Percentiles rank a stretch among this genome's conserved stretches.
phyloP scores from a whole-genome alignment of 1,140 invertebrate genomes.

The Anagrus nilaparvatae region DNA sequence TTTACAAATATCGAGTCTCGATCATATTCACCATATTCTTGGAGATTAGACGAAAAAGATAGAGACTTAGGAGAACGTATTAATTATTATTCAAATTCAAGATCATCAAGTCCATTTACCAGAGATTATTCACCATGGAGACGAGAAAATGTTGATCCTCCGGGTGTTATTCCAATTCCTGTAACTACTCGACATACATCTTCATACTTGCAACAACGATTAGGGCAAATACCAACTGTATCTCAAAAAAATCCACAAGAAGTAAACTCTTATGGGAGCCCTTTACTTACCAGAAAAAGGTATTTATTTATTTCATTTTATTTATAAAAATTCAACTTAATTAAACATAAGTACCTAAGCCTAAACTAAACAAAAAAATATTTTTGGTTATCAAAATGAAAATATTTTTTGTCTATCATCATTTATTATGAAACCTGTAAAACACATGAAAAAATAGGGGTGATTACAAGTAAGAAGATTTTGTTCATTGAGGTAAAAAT shows the following conservation, averaged over 20 bases:
- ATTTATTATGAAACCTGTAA: no score
- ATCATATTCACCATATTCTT: constrained; percentile 29
- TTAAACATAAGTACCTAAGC: background rate
- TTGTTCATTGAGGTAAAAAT: no score
- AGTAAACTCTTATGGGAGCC: constrained; percentile 38
- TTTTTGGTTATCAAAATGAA: constrained; percentile 1
- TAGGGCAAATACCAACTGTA: constrained; percentile 24
- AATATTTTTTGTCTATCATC: constrained; percentile 13
- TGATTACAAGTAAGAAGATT: no score
- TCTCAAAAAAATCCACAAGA: constrained; percentile 29
- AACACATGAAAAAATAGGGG: no score
- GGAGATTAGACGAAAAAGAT: constrained; percentile 24
- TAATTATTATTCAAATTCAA: no score
- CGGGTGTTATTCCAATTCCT: constrained; percentile 31
- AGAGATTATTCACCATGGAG: constrained; percentile 41
- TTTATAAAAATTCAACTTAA: background rate
- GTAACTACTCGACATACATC: constrained; percentile 30
- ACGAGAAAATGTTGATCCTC: constrained; percentile 40
- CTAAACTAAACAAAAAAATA: constrained; percentile 2
- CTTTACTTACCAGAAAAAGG: constrained; percentile 40
- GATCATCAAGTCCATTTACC: constrained; percentile 37
- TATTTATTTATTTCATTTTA: constrained; percentile 19
- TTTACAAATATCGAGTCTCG: constrained; percentile 16
- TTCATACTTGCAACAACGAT: constrained; percentile 30
- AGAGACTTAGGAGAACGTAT: no score